phyloP scores from a whole-genome alignment of 2,113 vertebrate species.

The Camelus bactrianus region DNA sequence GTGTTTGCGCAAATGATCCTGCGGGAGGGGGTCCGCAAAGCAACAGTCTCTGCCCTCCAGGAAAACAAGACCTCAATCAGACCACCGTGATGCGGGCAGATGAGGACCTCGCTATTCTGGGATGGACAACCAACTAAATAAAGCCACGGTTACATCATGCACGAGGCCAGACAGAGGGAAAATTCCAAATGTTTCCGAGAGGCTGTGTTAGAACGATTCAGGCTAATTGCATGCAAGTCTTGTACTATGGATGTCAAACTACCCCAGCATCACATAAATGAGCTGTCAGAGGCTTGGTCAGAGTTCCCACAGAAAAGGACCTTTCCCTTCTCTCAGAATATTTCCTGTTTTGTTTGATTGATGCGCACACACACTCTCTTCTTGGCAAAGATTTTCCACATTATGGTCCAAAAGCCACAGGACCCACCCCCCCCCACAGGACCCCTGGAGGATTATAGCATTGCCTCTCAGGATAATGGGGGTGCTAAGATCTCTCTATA shows the following conservation, averaged over 20 bases:
- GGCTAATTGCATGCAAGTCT: conserved; percentile 74
- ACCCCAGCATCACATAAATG: conserved; percentile 44
- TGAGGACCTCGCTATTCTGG: not conserved
- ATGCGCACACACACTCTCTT: not conserved
- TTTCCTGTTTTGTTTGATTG: not conserved
- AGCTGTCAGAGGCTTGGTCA: conserved; percentile 62
- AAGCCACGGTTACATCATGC: conserved; percentile 58
- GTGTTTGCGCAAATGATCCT: not conserved
- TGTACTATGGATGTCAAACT: conserved; percentile 61
- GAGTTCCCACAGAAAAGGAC: not conserved
- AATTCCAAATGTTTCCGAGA: conserved; percentile 62
- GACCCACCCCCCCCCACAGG: not conserved
- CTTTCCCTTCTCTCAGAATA: not conserved
- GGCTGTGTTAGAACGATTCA: not conserved
- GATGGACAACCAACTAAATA: conserved; percentile 54
- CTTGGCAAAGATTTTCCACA: not conserved
- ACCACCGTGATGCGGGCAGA: not conserved
- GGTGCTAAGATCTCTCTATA: not conserved
- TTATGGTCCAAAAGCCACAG: not conserved
- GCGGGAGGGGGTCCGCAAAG: not conserved
- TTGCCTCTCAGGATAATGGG: not conserved
- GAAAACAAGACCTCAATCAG: conserved; percentile 63
- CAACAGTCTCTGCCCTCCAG: conserved; percentile 45
- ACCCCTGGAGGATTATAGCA: not conserved
- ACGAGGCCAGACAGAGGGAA: conserved; percentile 70